A percentile compares a stretch with the other conserved stretches of the same genome.
phyloP scores from a whole-genome alignment of 2,113 vertebrate species.

The Pandion haliaetus region DNA sequence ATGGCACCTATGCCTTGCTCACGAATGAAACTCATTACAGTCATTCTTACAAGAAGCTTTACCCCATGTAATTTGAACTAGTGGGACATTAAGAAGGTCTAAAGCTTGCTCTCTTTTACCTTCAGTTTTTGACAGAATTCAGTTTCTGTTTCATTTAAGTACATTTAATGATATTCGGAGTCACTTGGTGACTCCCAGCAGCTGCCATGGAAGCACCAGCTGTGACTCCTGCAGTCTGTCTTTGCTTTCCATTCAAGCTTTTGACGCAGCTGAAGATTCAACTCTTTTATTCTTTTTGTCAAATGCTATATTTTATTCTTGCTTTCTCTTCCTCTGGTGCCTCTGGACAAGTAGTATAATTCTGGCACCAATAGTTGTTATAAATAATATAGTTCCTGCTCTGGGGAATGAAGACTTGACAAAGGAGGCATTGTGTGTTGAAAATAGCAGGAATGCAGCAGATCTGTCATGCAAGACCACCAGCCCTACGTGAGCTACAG shows the following conservation, averaged over 20 bases:
- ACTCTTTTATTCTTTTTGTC: neutral
- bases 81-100: neutral
- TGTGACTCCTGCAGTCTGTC: neutral
- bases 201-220: neutral
- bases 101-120: neutral
- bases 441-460: neutral
- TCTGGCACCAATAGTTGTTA: neutral
- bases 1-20: neutral
- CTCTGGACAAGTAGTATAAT: neutral
- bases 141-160: neutral
- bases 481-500: neutral
- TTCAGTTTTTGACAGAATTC: neutral
- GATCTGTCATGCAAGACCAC: neutral
- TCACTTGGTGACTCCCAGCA: rapidly evolving
- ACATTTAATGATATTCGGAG: neutral
- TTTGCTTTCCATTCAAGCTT: neutral
- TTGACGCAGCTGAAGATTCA: neutral
- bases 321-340: neutral
- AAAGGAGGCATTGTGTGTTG: neutral
- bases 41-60: neutral
- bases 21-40: neutral
- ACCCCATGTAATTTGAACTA: neutral
- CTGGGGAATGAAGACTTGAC: neutral
- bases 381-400: neutral
- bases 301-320: neutral